Percentiles rank a stretch among this genome's conserved stretches.
Evolutionary conservation across 1,140 invertebrate genomes (phyloP).

Genomic region (Dinoponera quadriceps): DNA sequence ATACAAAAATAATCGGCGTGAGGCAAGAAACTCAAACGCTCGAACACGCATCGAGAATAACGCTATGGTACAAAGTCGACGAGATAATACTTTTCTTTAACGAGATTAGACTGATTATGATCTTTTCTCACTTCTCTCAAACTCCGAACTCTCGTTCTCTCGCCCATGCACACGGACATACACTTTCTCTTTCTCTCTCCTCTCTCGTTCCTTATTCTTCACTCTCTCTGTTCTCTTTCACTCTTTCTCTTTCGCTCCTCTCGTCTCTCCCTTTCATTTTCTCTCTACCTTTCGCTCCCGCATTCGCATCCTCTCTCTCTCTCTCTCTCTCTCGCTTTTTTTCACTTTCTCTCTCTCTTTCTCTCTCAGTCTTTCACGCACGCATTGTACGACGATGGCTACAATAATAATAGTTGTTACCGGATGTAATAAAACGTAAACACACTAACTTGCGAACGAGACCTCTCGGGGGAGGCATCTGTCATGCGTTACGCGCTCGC

Average conservation of each 20-base stretch:
- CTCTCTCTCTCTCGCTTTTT: conserved; percentile 13
- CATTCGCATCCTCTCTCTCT: conserved; percentile 36
- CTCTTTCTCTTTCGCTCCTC: not conserved
- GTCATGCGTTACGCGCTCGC: conserved; percentile 70
- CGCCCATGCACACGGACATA: not conserved
- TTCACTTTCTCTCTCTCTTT: conserved; percentile 29
- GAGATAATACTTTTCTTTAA: conserved; percentile 82
- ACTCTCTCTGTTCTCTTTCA: conserved; percentile 1
- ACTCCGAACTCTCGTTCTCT: not conserved
- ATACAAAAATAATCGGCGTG: conserved; percentile 78
- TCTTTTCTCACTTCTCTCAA: conserved; percentile 57
- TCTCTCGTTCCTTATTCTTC: conserved; percentile 20
- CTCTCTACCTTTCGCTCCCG: not conserved
- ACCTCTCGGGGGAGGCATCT: conserved; percentile 60
- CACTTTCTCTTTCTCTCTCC: conserved; percentile 34
- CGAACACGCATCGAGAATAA: conserved; percentile 70
- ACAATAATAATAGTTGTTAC: conserved; percentile 74
- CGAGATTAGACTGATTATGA: conserved; percentile 77
- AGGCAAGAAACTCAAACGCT: conserved; percentile 72
- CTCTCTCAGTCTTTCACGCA: conserved; percentile 64
- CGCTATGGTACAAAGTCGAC: conserved; percentile 82
- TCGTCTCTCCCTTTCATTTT: not conserved
- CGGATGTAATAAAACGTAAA: conserved; percentile 79
- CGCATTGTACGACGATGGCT: conserved; percentile 75
- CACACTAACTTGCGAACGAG: conserved; percentile 65